Percentiles rank a stretch among this genome's conserved stretches.
Conservation (phyloP, 2,888 invertebrate species). For the Strigamia transsilvanica region DNA sequence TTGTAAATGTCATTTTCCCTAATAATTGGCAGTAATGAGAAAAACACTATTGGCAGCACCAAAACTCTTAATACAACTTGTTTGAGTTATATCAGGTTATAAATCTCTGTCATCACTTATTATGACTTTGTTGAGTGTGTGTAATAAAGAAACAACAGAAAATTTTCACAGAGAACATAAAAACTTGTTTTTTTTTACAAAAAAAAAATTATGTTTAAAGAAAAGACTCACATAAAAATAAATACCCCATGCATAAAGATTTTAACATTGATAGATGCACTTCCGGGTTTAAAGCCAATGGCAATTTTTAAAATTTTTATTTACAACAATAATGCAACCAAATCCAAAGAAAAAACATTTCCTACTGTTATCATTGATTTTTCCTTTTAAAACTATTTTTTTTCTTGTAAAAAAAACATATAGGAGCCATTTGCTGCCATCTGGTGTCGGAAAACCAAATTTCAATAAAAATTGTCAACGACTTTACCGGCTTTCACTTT, state of each 20-base stretch:
- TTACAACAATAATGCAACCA: too few relatives aligned
- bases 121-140: background rate
- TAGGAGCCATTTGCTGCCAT: too few relatives aligned
- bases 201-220: too few relatives aligned
- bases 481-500: too few relatives aligned
- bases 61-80: background rate
- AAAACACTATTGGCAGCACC: slow-evolving; percentile 3
- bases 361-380: too few relatives aligned
- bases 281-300: background rate
- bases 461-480: too few relatives aligned
- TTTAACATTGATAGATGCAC: background rate
- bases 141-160: background rate
- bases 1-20: slow-evolving; percentile 1
- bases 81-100: background rate
- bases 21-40: slow-evolving; percentile 1
- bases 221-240: background rate
- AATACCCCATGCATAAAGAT: background rate
- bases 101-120: slow-evolving; percentile 1
- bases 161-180: background rate
- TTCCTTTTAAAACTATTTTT: too few relatives aligned
- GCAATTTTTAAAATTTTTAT: too few relatives aligned
- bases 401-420: too few relatives aligned
- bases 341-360: too few relatives aligned
- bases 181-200: background rate
- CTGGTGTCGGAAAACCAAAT: too few relatives aligned